Conservation (phyloP, 2,888 invertebrate species). For the Thalpophila matura region DNA sequence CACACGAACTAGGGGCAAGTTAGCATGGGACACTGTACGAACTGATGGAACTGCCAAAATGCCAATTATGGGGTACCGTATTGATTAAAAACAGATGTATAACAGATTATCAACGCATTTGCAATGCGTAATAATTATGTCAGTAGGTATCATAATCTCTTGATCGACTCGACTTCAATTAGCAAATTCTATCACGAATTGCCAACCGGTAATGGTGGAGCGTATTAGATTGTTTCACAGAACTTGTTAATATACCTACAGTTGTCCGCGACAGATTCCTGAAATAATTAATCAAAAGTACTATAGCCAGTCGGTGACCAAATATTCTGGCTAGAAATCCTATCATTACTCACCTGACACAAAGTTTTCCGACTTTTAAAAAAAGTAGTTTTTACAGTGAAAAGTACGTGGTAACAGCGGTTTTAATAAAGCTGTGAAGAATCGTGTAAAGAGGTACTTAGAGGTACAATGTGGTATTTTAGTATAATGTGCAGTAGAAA, state of each 20-base stretch:
- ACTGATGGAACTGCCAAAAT: too few species aligned
- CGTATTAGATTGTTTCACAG: background rate
- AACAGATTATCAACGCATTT: too few species aligned
- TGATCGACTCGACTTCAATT: too few species aligned
- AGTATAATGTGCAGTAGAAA: background rate
- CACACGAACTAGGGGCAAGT: too few species aligned
- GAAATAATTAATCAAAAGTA: background rate
- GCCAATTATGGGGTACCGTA: too few species aligned
- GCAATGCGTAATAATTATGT: too few species aligned
- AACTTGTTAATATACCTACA: background rate
- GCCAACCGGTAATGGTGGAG: background rate
- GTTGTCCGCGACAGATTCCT: background rate
- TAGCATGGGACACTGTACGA: too few species aligned
- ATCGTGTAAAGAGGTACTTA: background rate
- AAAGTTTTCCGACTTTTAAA: slow-evolving; percentile 23
- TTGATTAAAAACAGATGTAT: too few species aligned
- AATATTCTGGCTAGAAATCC: slow-evolving; percentile 18
- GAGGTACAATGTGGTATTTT: background rate
- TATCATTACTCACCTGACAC: slow-evolving; percentile 31
- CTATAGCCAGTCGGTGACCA: slow-evolving; percentile 9
- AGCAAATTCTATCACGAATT: background rate
- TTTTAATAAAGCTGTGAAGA: slow-evolving; percentile 29
- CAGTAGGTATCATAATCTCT: too few species aligned
- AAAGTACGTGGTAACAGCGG: slow-evolving; percentile 1
- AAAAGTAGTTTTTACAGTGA: slow-evolving; percentile 17